phyloP scores from a whole-genome alignment of 2,797 vertebrate species.

The Podarcis lilfordi region DNA sequence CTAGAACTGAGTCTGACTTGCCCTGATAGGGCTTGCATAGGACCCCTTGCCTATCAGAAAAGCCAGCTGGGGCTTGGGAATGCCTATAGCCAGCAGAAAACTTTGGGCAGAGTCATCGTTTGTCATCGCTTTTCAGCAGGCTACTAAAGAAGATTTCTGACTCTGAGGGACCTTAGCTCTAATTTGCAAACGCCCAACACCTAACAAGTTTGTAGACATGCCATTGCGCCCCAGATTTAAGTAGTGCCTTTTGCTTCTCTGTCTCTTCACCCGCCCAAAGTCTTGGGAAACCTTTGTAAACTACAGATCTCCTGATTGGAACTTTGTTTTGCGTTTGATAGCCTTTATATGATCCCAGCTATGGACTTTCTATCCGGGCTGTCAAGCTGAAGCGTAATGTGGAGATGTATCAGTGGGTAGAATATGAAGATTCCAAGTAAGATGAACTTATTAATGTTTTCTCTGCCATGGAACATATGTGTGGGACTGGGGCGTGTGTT shows the following conservation, averaged over 20 bases:
- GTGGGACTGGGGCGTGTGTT: neutral
- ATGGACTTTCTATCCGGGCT: constrained; percentile 87
- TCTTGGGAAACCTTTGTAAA: neutral
- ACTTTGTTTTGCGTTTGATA: constrained; percentile 62
- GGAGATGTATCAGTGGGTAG: constrained; percentile 99
- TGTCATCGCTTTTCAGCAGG: neutral
- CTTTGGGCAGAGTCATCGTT: neutral
- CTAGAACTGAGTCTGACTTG: neutral
- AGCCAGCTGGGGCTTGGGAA: neutral
- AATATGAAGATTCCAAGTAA: constrained; percentile 89
- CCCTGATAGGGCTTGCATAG: neutral
- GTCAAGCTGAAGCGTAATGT: constrained; percentile 91
- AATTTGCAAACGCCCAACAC: no score
- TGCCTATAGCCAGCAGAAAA: neutral
- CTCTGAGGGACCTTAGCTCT: neutral
- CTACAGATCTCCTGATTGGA: neutral
- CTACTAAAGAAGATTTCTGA: neutral
- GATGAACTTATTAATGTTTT: constrained; percentile 43
- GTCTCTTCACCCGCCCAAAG: neutral
- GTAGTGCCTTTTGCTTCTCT: neutral
- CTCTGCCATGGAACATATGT: neutral
- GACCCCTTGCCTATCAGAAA: neutral
- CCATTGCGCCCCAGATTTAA: neutral
- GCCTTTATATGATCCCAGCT: constrained; percentile 95
- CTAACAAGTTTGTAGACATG: neutral